Percentiles rank a stretch among this genome's conserved stretches.
Evolutionary conservation across 2,113 vertebrate genomes (phyloP).

Genomic region (Malurus cyaneus): DNA sequence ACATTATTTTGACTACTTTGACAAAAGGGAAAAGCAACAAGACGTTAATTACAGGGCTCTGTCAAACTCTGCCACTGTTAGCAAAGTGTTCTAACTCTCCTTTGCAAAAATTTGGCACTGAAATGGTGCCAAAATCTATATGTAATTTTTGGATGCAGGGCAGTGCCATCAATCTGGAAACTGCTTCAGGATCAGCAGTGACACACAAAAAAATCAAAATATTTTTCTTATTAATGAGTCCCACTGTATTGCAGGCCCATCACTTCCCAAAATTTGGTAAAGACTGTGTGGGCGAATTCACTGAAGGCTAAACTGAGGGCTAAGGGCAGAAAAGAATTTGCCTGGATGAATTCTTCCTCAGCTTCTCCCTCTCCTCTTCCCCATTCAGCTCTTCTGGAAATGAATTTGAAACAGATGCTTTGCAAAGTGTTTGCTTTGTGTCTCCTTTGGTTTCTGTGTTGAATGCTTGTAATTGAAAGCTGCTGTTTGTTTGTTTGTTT

Average conservation of each 20-base stretch:
- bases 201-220: not conserved
- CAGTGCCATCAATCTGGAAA: not conserved
- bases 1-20: slow-evolving; percentile 18
- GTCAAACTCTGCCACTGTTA: not conserved
- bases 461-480: not conserved
- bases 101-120: not conserved
- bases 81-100: not conserved
- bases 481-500: not conserved
- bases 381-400: not conserved
- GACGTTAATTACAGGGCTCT: not conserved
- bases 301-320: not conserved
- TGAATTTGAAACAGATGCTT: not conserved
- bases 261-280: not conserved
- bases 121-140: not conserved
- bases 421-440: not conserved
- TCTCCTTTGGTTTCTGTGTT: not conserved
- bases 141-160: not conserved
- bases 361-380: not conserved
- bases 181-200: not conserved
- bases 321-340: not conserved
- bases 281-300: not conserved
- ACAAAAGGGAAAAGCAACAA: not conserved
- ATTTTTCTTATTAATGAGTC: not conserved
- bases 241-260: not conserved
- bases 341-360: not conserved